phyloP scores from a whole-genome alignment of 2,113 vertebrate species.

The Miniopterus natalensis region DNA sequence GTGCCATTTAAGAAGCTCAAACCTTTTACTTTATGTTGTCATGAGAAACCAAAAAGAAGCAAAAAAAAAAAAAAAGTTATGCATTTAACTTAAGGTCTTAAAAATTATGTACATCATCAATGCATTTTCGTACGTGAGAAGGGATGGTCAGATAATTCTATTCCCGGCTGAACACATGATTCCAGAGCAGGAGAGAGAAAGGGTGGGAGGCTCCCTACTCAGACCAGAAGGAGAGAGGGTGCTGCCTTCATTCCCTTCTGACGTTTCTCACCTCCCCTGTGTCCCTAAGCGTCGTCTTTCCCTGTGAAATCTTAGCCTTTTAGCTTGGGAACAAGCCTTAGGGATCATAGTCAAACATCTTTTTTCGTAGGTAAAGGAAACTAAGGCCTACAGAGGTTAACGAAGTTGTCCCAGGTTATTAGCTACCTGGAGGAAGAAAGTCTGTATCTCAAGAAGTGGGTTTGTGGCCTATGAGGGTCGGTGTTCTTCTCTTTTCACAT shows the following conservation, averaged over 20 bases:
- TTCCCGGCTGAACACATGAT: background rate
- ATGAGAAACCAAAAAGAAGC: background rate
- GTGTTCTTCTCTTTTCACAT: background rate
- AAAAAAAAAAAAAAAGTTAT: background rate
- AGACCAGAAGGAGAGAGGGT: too few species aligned
- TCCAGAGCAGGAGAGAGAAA: background rate
- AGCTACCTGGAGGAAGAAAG: background rate
- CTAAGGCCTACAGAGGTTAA: background rate
- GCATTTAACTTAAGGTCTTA: background rate
- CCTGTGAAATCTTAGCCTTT: background rate
- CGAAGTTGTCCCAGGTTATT: background rate
- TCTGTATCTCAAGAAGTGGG: background rate
- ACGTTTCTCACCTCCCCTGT: background rate
- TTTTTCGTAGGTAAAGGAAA: background rate
- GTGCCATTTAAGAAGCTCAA: background rate
- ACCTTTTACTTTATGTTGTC: background rate
- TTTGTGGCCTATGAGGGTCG: background rate
- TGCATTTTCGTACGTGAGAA: background rate
- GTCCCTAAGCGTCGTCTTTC: background rate
- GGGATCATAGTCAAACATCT: background rate
- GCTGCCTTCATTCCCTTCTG: background rate
- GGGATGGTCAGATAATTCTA: background rate
- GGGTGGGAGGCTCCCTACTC: background rate
- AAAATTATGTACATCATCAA: background rate
- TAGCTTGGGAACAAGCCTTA: background rate